Evolutionary conservation across 2,888 invertebrate species (phyloP), one percentile per base, ranked within the genome.

Genomic region (Melipona bicolor): DNA sequence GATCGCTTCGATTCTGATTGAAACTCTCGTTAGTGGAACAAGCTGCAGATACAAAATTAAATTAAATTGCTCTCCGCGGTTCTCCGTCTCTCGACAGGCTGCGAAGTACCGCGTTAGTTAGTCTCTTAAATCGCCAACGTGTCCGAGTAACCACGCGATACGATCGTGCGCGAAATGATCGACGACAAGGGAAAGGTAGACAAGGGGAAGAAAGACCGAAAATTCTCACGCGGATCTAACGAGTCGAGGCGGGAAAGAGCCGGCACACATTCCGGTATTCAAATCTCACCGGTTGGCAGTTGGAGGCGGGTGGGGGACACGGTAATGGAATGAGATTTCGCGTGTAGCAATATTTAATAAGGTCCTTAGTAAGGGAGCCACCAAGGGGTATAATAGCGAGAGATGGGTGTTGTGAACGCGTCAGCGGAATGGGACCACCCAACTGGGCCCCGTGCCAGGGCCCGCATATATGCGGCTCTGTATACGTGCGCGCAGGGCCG

Each of bases 401-500:
- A 92, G 92, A 92, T 91, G 92, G 91, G 92, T 92, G 93, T 92
- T 92, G 93, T 90, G 92, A 93, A 92, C 93, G 92, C 93, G 92
- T 93, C 93, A 93, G 93, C 93, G 92, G 91, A 93, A 93, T 93
- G 93, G 93, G 93, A 93, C 93, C 93, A 93, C 93, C 93, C 93
- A 93, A 92, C 92, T 69, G 91, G 93, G 91, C 87, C 92, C 92
- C 91, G 92, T 91, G 92, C 92, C 92, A 89, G 83, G 83, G 91
- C 88, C 90, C 92, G 90, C 90, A 90, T 90, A 91, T 88, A 89
- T 89, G 79, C 89, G 80, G 65, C 73, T 61, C 76, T 49, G 56
- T 86, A 80, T 82, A 81, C 79, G 80, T 73, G 85, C 88, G 77
- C 84, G 81, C 71, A 78, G 84, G 81, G 77, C 73, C 79, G 82